phyloP scores from a whole-genome alignment of 1,140 invertebrate species.

The Macrostomum lignano region DNA sequence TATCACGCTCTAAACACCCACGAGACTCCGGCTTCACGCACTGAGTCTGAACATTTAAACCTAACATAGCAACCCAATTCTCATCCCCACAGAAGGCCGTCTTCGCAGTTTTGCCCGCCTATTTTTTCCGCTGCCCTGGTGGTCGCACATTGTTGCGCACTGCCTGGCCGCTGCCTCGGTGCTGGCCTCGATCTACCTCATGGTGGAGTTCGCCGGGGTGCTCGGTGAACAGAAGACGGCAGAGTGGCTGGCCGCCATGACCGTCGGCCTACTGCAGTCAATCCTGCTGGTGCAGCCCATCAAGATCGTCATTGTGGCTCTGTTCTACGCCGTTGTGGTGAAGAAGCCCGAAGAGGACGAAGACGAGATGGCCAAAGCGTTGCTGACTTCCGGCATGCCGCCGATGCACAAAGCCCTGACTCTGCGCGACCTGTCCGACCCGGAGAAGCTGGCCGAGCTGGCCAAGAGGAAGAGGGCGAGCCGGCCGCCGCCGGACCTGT shows the following conservation, averaged over 20 bases:
- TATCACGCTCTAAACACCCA: too few species aligned
- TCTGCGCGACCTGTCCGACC: too few species aligned
- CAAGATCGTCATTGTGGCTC: slow-evolving; percentile 13
- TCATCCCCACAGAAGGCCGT: slow-evolving; percentile 8
- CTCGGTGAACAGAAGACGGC: slow-evolving; percentile 13
- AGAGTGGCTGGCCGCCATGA: too few species aligned
- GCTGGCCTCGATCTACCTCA: slow-evolving; percentile 12
- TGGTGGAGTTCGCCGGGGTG: slow-evolving; percentile 14
- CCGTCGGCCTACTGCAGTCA: slow-evolving; percentile 17
- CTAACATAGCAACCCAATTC: too few species aligned
- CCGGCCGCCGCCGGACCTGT: slow-evolving; percentile 11
- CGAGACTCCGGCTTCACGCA: too few species aligned
- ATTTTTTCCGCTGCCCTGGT: slow-evolving; percentile 13
- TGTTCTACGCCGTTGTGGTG: slow-evolving; percentile 12
- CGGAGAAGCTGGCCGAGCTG: slow-evolving; percentile 5
- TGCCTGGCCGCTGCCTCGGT: slow-evolving; percentile 11
- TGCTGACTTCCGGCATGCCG: too few species aligned
- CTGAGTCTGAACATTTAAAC: too few species aligned
- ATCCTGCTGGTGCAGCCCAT: slow-evolving; percentile 17
- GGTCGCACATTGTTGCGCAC: slow-evolving; percentile 16
- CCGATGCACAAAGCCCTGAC: too few species aligned
- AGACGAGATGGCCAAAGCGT: background rate
- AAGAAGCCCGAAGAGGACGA: slow-evolving; percentile 11
- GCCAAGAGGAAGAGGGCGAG: slow-evolving; percentile 9
- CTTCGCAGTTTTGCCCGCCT: slow-evolving; percentile 6